Evolutionary conservation across 2,888 invertebrate species (phyloP), one percentile per base, ranked within the genome.

Genomic region (Gryllus longicercus): DNA sequence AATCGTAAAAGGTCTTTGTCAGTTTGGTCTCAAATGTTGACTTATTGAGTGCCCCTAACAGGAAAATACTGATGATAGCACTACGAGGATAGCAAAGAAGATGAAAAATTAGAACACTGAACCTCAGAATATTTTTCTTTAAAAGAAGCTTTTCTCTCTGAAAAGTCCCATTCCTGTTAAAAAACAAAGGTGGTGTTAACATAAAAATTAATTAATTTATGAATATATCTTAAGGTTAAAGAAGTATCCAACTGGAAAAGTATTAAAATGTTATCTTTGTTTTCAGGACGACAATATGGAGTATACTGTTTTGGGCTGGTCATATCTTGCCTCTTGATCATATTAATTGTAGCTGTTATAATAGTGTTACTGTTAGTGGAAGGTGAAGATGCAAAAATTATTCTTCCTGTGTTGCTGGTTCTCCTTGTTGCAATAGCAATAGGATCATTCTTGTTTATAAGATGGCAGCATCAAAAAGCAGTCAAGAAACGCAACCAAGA

Each of bases 281-380:
- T 78, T 63, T 49, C 77, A 81, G 81, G 74, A n/a, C 78, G 81
- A n/a, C 10, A 50, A 14, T 81, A 81, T 51, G 81, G 81, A 11
- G 75, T 79, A 18, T 81, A 78, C 76, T 38, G 75, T 18, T 79
- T 50, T 74, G 81, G 81, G 49, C 81, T 81, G 14, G 23, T 79
- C 50, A 38, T 75, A 49, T 78, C 81, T 16, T 18, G 50, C 11
- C 63, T 81, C 16, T 51, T 81, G 12, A 63, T 81, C 18, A 23
- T 75, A 8, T 51, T 79, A 51, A 75, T 78, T 21, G 25, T 76
- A 23, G 51, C 78, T 25, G 78, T 79, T 51, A 49, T 77, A 16
- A 76, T 77, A 14, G 21, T 78, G 21, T 51, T 79, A 51, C 75
- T 79, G 18, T 50, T 81, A 23, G 21, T 77, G 14, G 63, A 21